These are phyloP conservation scores for Aphaenogaster ashmeadi DNA, from an alignment of 1,140 invertebrate species.

Conservation along the genomic window DNA sequence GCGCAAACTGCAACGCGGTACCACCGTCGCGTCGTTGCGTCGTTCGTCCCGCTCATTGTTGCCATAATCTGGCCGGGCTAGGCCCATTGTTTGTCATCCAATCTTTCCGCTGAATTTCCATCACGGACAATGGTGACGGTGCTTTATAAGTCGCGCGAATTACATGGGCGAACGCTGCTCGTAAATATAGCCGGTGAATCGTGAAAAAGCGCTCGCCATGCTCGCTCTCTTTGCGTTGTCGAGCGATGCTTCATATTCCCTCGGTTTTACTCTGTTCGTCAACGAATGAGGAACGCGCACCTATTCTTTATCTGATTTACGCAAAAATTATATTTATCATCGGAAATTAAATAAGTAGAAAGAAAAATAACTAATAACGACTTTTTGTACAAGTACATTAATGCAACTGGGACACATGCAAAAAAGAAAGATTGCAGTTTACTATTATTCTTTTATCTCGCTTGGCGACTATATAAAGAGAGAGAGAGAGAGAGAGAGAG, in stretches of 20 bases:
- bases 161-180: slow-evolving; percentile 76
- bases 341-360: slow-evolving; percentile 10
- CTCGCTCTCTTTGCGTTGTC: slow-evolving; percentile 24
- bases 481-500: background rate
- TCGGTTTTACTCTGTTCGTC: background rate
- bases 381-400: slow-evolving; percentile 13
- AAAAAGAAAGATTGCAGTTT: background rate
- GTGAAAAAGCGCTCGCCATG: slow-evolving; percentile 70
- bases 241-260: background rate
- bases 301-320: background rate
- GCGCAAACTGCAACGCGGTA: slow-evolving; percentile 44
- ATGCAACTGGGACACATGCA: slow-evolving; percentile 9
- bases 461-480: background rate
- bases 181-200: slow-evolving; percentile 79
- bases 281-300: slow-evolving; percentile 14
- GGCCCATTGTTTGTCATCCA: slow-evolving; percentile 80
- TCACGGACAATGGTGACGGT: slow-evolving; percentile 69
- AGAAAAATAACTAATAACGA: background rate
- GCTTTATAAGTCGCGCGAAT: slow-evolving; percentile 75
- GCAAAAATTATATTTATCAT: slow-evolving; percentile 14
- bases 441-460: background rate
- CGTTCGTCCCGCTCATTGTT: slow-evolving; percentile 73
- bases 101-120: slow-evolving; percentile 77
- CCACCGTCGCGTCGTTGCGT: slow-evolving; percentile 58
- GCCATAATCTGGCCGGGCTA: slow-evolving; percentile 75